Conservation (phyloP, 2,113 vertebrate genomes). For the Mirza zaza region DNA sequence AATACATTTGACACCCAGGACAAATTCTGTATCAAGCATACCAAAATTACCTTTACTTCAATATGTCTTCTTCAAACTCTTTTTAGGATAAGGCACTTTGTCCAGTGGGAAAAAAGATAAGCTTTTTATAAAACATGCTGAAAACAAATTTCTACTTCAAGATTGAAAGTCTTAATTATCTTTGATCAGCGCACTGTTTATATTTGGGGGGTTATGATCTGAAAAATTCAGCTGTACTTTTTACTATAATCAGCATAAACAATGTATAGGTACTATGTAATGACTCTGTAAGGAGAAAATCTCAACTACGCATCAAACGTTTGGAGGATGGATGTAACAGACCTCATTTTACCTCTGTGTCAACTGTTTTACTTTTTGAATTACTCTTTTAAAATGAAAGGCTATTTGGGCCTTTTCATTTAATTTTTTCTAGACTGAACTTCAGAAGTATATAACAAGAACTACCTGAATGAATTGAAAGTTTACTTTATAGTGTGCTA, state of each 20-base stretch:
- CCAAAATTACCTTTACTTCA: conserved; percentile 27
- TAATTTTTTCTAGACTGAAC: conserved; percentile 22
- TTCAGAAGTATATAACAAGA: background rate
- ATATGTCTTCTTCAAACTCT: background rate
- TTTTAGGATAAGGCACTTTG: conserved; percentile 38
- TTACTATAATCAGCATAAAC: conserved; percentile 6
- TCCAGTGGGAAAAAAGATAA: background rate
- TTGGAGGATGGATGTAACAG: background rate
- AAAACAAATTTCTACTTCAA: conserved; percentile 38
- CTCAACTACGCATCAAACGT: background rate
- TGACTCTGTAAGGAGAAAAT: conserved; percentile 10
- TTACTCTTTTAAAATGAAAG: conserved; percentile 27
- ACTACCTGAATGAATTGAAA: background rate
- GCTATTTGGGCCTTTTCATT: background rate
- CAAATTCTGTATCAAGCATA: conserved; percentile 16
- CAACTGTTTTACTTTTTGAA: background rate
- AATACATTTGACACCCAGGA: background rate
- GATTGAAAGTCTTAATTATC: conserved; percentile 21
- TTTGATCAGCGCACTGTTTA: background rate
- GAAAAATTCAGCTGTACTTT: conserved; percentile 32
- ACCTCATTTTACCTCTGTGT: background rate
- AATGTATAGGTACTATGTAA: background rate
- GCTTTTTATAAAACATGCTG: conserved; percentile 2
- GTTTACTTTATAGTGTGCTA: conserved; percentile 13
- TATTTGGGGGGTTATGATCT: background rate